Conservation (phyloP, 2,888 invertebrate species). For the Hypomecis punctinalis region DNA sequence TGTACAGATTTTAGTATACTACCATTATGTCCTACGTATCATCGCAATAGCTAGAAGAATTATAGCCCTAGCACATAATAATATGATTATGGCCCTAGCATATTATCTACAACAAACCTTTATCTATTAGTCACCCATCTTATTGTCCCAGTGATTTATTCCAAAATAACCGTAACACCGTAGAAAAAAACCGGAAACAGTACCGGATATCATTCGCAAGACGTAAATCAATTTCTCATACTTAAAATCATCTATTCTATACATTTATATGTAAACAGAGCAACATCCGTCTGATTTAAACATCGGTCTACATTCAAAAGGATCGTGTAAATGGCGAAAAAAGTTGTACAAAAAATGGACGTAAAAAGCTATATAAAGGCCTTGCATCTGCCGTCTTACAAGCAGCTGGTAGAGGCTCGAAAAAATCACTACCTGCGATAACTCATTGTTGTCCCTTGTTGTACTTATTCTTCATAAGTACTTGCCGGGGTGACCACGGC, state of each 20-base stretch:
- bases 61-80: too few species aligned
- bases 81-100: too few species aligned
- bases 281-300: slow-evolving; percentile 53
- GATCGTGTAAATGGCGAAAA: slow-evolving; percentile 55
- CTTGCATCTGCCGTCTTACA: slow-evolving; percentile 73
- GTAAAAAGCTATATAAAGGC: slow-evolving; percentile 56
- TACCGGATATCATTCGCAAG: slow-evolving; percentile 66
- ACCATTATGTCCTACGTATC: too few species aligned
- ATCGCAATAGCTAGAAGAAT: too few species aligned
- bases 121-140: background rate
- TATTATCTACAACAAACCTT: too few species aligned
- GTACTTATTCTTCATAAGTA: slow-evolving; percentile 65
- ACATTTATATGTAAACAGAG: slow-evolving; percentile 31
- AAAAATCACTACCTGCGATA: slow-evolving; percentile 74
- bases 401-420: slow-evolving; percentile 70
- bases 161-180: slow-evolving; percentile 11
- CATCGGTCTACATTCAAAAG: slow-evolving; percentile 32
- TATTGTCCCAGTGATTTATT: slow-evolving; percentile 5
- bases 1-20: too few species aligned
- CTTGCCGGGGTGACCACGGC: slow-evolving; percentile 49
- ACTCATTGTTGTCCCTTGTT: slow-evolving; percentile 53
- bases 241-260: slow-evolving; percentile 52
- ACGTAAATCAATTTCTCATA: slow-evolving; percentile 57
- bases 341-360: slow-evolving; percentile 46
- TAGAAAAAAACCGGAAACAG: slow-evolving; percentile 51